Evolutionary conservation across 2,888 invertebrate genomes (phyloP).

Genomic region (Zaprionus obscuricornis): DNA sequence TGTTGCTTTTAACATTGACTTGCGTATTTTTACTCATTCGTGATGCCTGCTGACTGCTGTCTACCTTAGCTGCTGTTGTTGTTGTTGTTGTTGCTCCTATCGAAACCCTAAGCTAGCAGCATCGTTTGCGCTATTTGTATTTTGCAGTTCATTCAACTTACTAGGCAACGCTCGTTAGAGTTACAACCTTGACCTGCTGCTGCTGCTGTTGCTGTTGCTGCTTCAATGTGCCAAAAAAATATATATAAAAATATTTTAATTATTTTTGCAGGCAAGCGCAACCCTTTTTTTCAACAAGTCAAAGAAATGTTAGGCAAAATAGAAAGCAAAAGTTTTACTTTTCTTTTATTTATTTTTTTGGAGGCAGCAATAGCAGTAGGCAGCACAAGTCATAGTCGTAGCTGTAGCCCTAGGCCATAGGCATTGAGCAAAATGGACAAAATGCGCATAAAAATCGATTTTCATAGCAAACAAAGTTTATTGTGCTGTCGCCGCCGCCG

Average conservation of each 20-base stretch:
- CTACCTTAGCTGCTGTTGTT: conserved; percentile 30
- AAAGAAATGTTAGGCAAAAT: not conserved
- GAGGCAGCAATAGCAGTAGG: not conserved
- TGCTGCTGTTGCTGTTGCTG: conserved; percentile 1
- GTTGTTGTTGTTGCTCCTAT: conserved; percentile 10
- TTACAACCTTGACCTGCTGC: conserved; percentile 57
- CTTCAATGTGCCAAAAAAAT: conserved; percentile 50
- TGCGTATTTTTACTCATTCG: not conserved
- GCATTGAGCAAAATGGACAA: no score
- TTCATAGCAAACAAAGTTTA: conserved; percentile 45
- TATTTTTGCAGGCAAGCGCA: conserved; percentile 46
- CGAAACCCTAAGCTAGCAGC: no score
- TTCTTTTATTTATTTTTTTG: no score
- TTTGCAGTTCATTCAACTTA: conserved; percentile 40
- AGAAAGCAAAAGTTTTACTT: no score
- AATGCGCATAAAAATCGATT: conserved; percentile 65
- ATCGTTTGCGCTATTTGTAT: not conserved
- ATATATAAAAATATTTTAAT: conserved; percentile 55
- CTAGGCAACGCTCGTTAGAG: conserved; percentile 32
- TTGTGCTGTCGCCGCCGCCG: conserved; percentile 14
- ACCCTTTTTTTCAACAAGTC: conserved; percentile 44
- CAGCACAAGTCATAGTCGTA: not conserved
- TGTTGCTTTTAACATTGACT: conserved; percentile 30
- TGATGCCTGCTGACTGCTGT: no score
- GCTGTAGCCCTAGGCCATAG: no score